Evolutionary conservation across 2,888 invertebrate genomes (phyloP).

Genomic region (Lamproptera curius): DNA sequence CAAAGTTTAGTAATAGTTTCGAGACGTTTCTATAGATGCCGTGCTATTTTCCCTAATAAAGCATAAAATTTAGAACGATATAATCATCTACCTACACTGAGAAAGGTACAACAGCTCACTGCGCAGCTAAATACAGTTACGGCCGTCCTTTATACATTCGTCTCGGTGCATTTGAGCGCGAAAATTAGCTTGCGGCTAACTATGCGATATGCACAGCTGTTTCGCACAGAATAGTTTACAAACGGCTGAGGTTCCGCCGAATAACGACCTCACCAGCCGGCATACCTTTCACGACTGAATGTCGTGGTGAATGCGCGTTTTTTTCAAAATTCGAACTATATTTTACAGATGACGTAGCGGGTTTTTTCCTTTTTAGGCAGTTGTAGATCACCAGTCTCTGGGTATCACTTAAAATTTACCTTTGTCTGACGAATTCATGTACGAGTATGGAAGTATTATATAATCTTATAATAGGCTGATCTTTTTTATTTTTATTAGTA

Average conservation of each 20-base stretch:
- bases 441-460: too few relatives aligned
- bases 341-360: background rate
- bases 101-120: too few relatives aligned
- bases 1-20: too few relatives aligned
- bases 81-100: too few relatives aligned
- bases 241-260: background rate
- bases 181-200: background rate
- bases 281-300: constrained; percentile 6
- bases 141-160: background rate
- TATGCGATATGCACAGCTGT: constrained; percentile 5
- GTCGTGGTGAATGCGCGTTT: background rate
- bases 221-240: background rate
- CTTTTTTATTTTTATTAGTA: too few relatives aligned
- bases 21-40: too few relatives aligned
- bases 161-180: background rate
- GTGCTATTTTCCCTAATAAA: too few relatives aligned
- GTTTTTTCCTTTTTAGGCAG: background rate
- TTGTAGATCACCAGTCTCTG: background rate
- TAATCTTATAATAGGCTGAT: too few relatives aligned
- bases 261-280: background rate
- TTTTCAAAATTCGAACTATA: background rate
- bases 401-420: too few relatives aligned
- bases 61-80: too few relatives aligned
- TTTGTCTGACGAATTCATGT: too few relatives aligned
- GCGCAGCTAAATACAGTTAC: background rate